A percentile compares a stretch with the other conserved stretches of the same genome.
phyloP scores from a whole-genome alignment of 2,888 invertebrate species.

The Eustalomyia histrio region DNA sequence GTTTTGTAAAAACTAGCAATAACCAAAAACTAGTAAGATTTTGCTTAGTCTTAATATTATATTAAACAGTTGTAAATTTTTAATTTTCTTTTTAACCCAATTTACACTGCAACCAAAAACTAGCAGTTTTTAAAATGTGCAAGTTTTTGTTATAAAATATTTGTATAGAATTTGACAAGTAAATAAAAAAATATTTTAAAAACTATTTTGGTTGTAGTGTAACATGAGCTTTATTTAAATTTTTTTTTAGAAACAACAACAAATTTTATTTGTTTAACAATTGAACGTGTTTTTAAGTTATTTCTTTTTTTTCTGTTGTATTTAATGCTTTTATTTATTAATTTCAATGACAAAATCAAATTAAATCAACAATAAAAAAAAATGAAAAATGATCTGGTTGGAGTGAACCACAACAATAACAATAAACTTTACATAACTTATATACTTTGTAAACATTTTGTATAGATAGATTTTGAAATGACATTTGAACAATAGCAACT shows the following conservation, averaged over 20 bases:
- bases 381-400: slow-evolving; percentile 36
- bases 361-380: slow-evolving; percentile 46
- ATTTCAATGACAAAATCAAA: slow-evolving; percentile 49
- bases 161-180: no score
- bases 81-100: no score
- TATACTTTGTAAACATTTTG: no score
- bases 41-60: no score
- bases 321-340: slow-evolving; percentile 14
- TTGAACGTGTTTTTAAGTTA: slow-evolving; percentile 57
- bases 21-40: no score
- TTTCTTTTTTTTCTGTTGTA: slow-evolving; percentile 14
- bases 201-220: no score
- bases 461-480: background rate
- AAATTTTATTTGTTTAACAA: slow-evolving; percentile 36
- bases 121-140: no score
- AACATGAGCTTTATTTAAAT: slow-evolving; percentile 5
- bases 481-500: background rate
- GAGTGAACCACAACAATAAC: slow-evolving; percentile 5
- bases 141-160: no score
- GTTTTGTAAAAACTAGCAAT: no score
- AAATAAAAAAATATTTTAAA: no score
- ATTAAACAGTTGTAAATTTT: slow-evolving; percentile 18
- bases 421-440: background rate
- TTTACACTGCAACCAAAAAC: no score
- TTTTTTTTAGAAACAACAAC: slow-evolving; percentile 27